Conservation (phyloP, 2,888 invertebrate genomes). For the Trichogramma dendrolimi region DNA sequence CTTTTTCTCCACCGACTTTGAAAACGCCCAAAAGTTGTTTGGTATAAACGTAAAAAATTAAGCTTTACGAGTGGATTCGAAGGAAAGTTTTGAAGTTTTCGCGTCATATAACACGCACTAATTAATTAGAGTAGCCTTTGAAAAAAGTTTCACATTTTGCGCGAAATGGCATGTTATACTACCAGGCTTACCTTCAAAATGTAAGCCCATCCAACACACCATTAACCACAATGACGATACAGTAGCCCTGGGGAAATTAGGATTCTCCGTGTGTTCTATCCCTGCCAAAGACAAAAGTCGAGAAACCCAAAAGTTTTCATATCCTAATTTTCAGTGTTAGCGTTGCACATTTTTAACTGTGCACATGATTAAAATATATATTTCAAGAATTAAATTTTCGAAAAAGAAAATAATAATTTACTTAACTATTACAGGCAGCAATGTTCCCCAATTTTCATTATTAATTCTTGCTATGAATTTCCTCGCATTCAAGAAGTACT, state of each 20-base stretch:
- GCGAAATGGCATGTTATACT: not conserved
- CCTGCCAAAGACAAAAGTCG: conserved; percentile 16
- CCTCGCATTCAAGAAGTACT: conserved; percentile 21
- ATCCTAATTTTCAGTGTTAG: conserved; percentile 20
- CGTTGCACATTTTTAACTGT: conserved; percentile 6
- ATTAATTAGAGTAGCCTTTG: conserved; percentile 19
- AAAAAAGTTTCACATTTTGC: not conserved
- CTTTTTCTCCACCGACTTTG: too few species aligned
- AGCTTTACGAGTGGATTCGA: not conserved
- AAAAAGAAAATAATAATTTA: too few species aligned
- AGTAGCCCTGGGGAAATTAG: conserved; percentile 30
- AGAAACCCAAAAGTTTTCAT: conserved; percentile 18
- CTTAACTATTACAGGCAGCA: conserved; percentile 21
- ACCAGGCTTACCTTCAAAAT: not conserved
- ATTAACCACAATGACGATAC: conserved; percentile 31
- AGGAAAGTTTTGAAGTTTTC: conserved; percentile 11
- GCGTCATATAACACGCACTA: conserved; percentile 5
- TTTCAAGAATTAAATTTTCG: too few species aligned
- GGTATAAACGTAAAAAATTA: not conserved
- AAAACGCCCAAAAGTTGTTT: too few species aligned
- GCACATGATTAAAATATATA: too few species aligned
- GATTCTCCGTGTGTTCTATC: conserved; percentile 22
- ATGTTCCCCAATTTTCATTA: conserved; percentile 19
- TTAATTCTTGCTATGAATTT: conserved; percentile 19
- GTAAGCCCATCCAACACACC: conserved; percentile 22